Conservation (phyloP, 2,113 vertebrate species). For the Cyprichromis sp. region DNA sequence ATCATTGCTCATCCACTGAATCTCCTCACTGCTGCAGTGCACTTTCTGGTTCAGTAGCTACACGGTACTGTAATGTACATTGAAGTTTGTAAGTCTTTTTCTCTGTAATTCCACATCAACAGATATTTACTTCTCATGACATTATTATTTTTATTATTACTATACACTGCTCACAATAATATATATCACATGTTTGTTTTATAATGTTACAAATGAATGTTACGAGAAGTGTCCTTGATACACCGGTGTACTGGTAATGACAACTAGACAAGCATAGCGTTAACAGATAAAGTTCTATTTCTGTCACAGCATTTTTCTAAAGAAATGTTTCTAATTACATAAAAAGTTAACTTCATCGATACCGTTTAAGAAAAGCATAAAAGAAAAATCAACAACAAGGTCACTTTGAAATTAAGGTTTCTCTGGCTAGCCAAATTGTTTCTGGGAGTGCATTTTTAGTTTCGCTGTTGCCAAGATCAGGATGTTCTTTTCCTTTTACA, state of each 20-base stretch:
- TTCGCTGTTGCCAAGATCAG: slow-evolving; percentile 68
- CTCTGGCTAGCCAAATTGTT: not conserved
- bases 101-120: not conserved
- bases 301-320: slow-evolving; percentile 4
- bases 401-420: not conserved
- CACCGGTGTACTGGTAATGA: slow-evolving; percentile 34
- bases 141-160: not conserved
- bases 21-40: slow-evolving; percentile 19
- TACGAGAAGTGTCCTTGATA: slow-evolving; percentile 21
- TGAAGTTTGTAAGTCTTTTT: not conserved
- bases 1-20: slow-evolving; percentile 30
- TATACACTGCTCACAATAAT: slow-evolving; percentile 26
- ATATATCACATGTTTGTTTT: slow-evolving; percentile 13
- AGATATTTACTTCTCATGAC: slow-evolving; percentile 3
- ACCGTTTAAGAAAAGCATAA: not conserved
- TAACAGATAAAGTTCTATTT: not conserved
- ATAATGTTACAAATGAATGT: not conserved
- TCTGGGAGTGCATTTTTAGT: slow-evolving; percentile 14
- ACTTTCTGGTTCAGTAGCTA: slow-evolving; percentile 29
- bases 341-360: not conserved
- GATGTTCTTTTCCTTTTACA: slow-evolving; percentile 78
- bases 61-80: slow-evolving; percentile 20
- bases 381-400: not conserved
- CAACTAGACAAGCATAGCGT: not conserved
- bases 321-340: not conserved